Base-by-base conservation (phyloP, 2,797 vertebrate genomes). In the Cottoperca gobio region DNA sequence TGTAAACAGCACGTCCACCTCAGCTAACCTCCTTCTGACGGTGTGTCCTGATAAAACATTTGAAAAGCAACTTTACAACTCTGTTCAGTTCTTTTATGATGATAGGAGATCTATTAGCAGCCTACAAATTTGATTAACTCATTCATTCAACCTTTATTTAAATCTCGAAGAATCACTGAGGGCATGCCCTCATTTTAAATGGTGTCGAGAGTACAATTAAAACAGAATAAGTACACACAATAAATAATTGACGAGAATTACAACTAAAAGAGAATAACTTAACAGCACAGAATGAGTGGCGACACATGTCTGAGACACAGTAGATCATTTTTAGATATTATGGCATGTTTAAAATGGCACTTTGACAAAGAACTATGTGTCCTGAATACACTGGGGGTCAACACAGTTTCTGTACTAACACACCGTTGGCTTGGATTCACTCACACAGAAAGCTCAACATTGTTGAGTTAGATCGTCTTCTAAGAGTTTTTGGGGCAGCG, bases 1-100 rank as follows among this genome's bases (percentile, higher is more conserved):
- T 70, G 70, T 84, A 76, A 88, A 85, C 79, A 81, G 35, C 23
- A 37, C 1, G 0, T 66, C 17, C 24, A 66, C 74, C 66, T 67
- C 24, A 4, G 52, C 14, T 79, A 28, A 65, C 73, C 64, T 52
- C 37, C 40, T 57, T 21, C 5, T 5, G 40, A 50, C 19, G 42
- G 3, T 2, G 5, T 63, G 45, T 42, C 39, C 39, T 21, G 10
- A 35, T 31, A 23, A 48, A 71, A 58, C 37, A 55, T 2, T 33
- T 43, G 48, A 54, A 64, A 62, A 74, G 24, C 11, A 50, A 10
- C n/a, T 63, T 45, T 13, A 21, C 28, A 6, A 7, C 9, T 59
- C 16, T 24, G 8, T 31, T 8, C 17, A n/a, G 19, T 42, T 66
- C 0, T 8, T 12, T 48, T 14, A n/a, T 49, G 8, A 60, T 21